Evolutionary conservation across 35 echinoderm and acorn worm genomes (phyloP), one percentile per base, ranked within the genome.

Genomic region (Hemicentrotus pulcherrimus): DNA sequence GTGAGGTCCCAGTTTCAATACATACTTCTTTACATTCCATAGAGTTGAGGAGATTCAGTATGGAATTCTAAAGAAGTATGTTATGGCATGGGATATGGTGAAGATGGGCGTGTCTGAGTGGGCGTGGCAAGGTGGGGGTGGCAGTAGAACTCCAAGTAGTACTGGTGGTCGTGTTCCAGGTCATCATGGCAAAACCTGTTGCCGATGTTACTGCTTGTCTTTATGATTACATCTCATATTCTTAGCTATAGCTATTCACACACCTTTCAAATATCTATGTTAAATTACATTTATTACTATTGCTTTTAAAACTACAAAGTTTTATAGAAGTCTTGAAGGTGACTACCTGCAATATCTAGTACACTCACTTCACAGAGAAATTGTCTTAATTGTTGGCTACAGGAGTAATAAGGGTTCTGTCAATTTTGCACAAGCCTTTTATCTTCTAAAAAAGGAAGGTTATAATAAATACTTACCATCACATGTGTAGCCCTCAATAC

Each of bases 11-110:
- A 95, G 94, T 92, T 94, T 94, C 98, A 97, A 99, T 96, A 99
- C 98, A 99, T 99, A 99, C 98, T 99, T 99, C 98, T 97, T 99
- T 99, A 99, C 98, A 99, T 99, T 99, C 98, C 98, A 99, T 99
- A 99, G 45, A 94, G 86, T 95, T 96, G 33, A 32, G 52, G 55
- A 85, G 61, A 32, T 94, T 94, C 88, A 96, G 92, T 99, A 99
- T 99, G 98, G 98, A 99, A 96, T 96, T 95, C 86, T 99, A 99
- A 97, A 95, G 96, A 99, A 97, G 97, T 97, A 99, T 99, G 98
- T 99, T 91, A 87, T 97, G 97, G 88, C 88, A 95, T 94, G 97
- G 91, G 94, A 96, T 85, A 86, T 32, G 32, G 16, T 90, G 45
- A 22, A 89, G 52, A 94, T 71, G 61, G 61, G 61, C 3, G 61